These are phyloP conservation scores for Bambusicola thoracicus DNA, from an alignment of 2,113 vertebrate species.

Conservation along the genomic window DNA sequence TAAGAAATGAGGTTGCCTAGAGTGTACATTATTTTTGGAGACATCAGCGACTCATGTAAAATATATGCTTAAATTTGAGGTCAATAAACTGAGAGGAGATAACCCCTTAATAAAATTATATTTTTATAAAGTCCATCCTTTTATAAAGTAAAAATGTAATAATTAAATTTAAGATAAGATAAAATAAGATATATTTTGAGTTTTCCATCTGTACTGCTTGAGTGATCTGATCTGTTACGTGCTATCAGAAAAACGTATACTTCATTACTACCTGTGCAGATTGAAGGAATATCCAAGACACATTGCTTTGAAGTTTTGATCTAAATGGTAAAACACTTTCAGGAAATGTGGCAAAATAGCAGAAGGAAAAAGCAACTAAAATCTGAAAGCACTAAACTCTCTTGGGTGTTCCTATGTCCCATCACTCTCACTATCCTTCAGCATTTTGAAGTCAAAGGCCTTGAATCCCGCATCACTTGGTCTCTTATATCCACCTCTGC, in stretches of 20 bases:
- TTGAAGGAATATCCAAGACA: background rate
- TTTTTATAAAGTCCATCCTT: background rate
- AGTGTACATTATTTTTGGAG: background rate
- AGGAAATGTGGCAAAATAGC: background rate
- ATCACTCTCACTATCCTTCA: background rate
- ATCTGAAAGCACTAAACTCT: background rate
- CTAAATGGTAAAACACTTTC: background rate
- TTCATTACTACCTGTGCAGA: background rate
- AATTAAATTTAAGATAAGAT: background rate
- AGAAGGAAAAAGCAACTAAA: background rate
- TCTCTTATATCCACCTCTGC: background rate
- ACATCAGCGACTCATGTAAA: constrained; percentile 5
- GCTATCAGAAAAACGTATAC: background rate
- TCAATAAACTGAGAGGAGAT: background rate
- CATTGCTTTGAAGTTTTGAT: background rate
- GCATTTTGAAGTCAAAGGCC: background rate
- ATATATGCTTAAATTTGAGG: background rate
- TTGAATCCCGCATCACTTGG: background rate
- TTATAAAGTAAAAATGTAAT: background rate
- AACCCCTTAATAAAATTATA: background rate
- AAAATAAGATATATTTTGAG: background rate
- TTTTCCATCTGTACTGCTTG: background rate
- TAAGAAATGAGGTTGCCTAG: background rate
- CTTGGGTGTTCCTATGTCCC: background rate
- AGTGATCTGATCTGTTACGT: background rate